Conservation (phyloP, 2,797 vertebrate genomes). For the Sciurus carolinensis region DNA sequence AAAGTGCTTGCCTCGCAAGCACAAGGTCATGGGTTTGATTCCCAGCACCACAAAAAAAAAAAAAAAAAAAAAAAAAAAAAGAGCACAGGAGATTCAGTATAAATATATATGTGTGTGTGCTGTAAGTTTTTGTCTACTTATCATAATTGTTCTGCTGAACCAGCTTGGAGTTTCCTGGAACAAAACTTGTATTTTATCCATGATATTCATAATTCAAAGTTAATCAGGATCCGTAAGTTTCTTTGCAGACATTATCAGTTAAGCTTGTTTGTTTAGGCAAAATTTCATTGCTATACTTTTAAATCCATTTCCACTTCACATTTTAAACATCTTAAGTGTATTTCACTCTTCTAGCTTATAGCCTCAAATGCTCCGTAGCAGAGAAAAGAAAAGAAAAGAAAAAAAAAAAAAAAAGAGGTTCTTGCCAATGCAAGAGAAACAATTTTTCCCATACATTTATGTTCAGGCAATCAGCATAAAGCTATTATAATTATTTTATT, state of each 20-base stretch:
- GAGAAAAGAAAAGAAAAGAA: background rate
- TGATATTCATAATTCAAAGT: conserved; percentile 14
- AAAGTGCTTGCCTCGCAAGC: too few relatives aligned
- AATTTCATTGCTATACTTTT: conserved; percentile 17
- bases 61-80: too few relatives aligned
- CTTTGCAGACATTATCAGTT: background rate
- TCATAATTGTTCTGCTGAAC: background rate
- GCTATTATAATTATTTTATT: conserved; percentile 24
- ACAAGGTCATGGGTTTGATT: too few relatives aligned
- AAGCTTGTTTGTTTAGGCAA: conserved; percentile 14
- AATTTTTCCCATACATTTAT: background rate
- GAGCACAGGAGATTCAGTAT: background rate
- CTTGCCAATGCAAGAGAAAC: background rate
- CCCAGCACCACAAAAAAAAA: too few relatives aligned
- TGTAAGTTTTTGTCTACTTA: background rate
- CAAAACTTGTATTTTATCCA: conserved; percentile 10
- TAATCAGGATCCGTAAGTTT: background rate
- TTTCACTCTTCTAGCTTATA: background rate
- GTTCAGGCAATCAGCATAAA: background rate
- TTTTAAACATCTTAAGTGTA: background rate
- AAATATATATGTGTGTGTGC: background rate
- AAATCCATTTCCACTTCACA: background rate
- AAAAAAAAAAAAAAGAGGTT: background rate
- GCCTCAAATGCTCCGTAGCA: background rate
- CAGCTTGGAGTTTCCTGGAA: background rate